Evolutionary conservation across 2,797 vertebrate genomes (phyloP), one percentile per base, ranked within the genome.

Genomic region (Thripadectes ignobilis): DNA sequence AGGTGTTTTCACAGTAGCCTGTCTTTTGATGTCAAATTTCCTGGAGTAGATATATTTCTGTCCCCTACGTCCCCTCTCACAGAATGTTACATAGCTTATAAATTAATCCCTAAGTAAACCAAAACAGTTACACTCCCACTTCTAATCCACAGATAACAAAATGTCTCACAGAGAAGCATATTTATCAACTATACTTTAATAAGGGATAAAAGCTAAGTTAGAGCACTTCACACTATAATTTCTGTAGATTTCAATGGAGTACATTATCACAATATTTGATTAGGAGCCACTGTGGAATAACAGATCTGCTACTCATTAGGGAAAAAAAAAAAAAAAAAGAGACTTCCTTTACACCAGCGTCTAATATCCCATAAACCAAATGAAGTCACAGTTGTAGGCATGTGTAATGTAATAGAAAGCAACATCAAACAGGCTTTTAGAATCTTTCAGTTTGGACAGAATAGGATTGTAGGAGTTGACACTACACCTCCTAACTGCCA

Each of bases 391-490:
- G 22, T 26, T 76, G 36, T 12, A 73, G 36, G 20, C 8, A 43
- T 12, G 38, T 0, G 0, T 27, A 76, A n/a, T 3, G 3, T 36
- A 78, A 81, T 5, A 75, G 13, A 59, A 78, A 59, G 9, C 5
- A 66, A n/a, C 4, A 72, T 5, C 6, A 66, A 91, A 62, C 2
- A 34, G 38, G 16, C 7, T 65, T 82, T 86, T 63, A 91, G 78
- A 30, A 65, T 75, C 14, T 55, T 69, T 41, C 58, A 22, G 1
- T 2, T 32, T 34, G 21, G 20, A 9, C 29, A 57, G 26, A 73
- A 75, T 10, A 85, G 15, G 14, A 57, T 29, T 68, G 58, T 32
- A 39, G 39, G 21, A 39, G 15, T 51, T 46, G 7, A 24, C 61
- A 43, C 8, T 39, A 36, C 1, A 3, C 7, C 9, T 63, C 7